Percentiles rank a stretch among this genome's conserved stretches.
phyloP scores from a whole-genome alignment of 2,888 invertebrate species.

The Augiades crinisus region DNA sequence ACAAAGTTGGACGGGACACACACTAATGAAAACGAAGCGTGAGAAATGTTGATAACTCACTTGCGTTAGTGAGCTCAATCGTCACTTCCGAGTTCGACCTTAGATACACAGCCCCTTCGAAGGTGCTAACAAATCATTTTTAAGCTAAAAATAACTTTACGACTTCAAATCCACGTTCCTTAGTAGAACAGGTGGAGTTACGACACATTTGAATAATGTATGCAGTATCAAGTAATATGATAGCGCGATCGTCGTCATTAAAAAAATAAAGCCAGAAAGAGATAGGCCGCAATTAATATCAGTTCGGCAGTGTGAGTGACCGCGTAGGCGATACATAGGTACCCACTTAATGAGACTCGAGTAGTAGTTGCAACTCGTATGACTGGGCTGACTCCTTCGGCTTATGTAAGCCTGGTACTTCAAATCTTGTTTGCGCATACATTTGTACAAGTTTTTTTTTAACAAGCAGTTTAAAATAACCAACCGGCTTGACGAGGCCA shows the following conservation, averaged over 20 bases:
- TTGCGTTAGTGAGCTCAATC: constrained; percentile 67
- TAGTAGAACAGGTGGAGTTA: neutral
- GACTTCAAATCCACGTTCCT: neutral
- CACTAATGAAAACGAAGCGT: constrained; percentile 65
- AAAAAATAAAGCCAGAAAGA: constrained; percentile 52
- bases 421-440: constrained; percentile 74
- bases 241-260: constrained; percentile 17
- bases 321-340: constrained; percentile 53
- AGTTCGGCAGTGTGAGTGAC: constrained; percentile 46
- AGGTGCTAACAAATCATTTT: constrained; percentile 21
- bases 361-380: constrained; percentile 52
- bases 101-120: constrained; percentile 22
- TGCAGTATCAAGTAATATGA: neutral
- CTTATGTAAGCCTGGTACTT: constrained; percentile 70
- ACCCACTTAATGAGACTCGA: constrained; percentile 47
- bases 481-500: constrained; percentile 67
- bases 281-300: constrained; percentile 59
- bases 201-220: neutral
- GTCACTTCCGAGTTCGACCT: constrained; percentile 69
- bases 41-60: constrained; percentile 80
- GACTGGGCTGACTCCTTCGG: constrained; percentile 51
- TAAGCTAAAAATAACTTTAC: constrained; percentile 19
- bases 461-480: constrained; percentile 62
- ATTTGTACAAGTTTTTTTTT: constrained; percentile 74
- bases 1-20: constrained; percentile 63